phyloP scores from a whole-genome alignment of 2,888 invertebrate species.

The Drosophila mimetica region DNA sequence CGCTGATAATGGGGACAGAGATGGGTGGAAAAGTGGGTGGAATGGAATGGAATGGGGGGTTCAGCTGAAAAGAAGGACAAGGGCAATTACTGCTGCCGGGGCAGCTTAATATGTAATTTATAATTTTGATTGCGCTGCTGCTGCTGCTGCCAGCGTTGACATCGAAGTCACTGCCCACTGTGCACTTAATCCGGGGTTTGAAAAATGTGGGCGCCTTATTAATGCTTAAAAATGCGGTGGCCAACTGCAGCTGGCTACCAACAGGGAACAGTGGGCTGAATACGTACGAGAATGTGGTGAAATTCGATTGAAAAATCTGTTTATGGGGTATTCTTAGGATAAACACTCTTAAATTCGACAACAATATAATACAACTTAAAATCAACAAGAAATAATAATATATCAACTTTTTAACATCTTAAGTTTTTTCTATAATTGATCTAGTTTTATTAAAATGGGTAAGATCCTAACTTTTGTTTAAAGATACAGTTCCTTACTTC shows the following conservation, averaged over 20 bases:
- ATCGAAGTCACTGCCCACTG: constrained; percentile 36
- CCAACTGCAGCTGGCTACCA: constrained; percentile 1
- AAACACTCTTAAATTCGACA: no score
- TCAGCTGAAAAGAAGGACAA: constrained; percentile 4
- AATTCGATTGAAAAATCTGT: background rate
- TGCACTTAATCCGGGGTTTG: constrained; percentile 67
- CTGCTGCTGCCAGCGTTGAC: constrained; percentile 42
- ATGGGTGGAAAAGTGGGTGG: constrained; percentile 3
- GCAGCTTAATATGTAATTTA: constrained; percentile 74
- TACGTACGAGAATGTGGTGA: background rate
- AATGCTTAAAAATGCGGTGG: constrained; percentile 58
- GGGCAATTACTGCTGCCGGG: constrained; percentile 28
- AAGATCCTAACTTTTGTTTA: no score
- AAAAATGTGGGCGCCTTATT: constrained; percentile 65
- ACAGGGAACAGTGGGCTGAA: constrained; percentile 3
- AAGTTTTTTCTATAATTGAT: no score
- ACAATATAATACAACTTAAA: no score
- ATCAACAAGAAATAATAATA: no score
- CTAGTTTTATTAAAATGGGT: no score
- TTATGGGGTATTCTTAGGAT: background rate
- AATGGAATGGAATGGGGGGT: background rate
- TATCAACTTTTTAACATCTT: no score
- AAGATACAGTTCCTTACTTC: no score
- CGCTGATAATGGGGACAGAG: constrained; percentile 69
- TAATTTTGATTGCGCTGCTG: constrained; percentile 71